Evolutionary conservation across 1,140 invertebrate species (phyloP).

Genomic region (Capitella teleta): DNA sequence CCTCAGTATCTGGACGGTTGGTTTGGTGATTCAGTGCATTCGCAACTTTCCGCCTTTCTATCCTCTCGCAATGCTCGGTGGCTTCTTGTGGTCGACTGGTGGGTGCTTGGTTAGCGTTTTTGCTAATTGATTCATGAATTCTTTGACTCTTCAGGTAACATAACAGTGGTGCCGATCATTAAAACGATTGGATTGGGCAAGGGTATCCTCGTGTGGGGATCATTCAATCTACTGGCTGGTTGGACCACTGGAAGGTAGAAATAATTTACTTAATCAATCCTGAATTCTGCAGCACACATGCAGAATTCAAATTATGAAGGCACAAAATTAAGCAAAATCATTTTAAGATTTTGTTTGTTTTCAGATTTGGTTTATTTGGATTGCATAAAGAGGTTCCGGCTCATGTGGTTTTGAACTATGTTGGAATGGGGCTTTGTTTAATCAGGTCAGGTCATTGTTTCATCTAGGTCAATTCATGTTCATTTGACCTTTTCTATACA

Average conservation of each 20-base stretch:
- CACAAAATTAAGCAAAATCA: no score
- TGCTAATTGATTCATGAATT: not conserved
- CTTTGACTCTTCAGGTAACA: constrained; percentile 31
- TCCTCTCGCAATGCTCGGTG: constrained; percentile 36
- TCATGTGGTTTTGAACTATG: constrained; percentile 32
- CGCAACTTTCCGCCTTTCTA: constrained; percentile 24
- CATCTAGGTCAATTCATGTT: not conserved
- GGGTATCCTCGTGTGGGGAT: constrained; percentile 41
- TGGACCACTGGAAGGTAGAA: constrained; percentile 44
- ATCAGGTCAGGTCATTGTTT: constrained; percentile 22
- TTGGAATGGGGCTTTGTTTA: constrained; percentile 34
- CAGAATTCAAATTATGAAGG: no score
- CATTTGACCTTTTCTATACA: not conserved
- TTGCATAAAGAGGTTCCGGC: constrained; percentile 23
- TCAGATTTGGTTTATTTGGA: constrained; percentile 41
- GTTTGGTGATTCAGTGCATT: constrained; percentile 30
- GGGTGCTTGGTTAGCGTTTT: no score
- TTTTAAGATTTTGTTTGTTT: constrained; percentile 9
- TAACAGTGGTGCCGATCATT: constrained; percentile 41
- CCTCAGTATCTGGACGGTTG: constrained; percentile 27
- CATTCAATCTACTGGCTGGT: constrained; percentile 37
- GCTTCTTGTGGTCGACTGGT: constrained; percentile 38
- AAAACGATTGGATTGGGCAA: constrained; percentile 41
- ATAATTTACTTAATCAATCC: not conserved
- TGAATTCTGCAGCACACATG: not conserved